Evolutionary conservation across 2,113 vertebrate species (phyloP), one percentile per base, ranked within the genome.

Genomic region (Sprattus sprattus): DNA sequence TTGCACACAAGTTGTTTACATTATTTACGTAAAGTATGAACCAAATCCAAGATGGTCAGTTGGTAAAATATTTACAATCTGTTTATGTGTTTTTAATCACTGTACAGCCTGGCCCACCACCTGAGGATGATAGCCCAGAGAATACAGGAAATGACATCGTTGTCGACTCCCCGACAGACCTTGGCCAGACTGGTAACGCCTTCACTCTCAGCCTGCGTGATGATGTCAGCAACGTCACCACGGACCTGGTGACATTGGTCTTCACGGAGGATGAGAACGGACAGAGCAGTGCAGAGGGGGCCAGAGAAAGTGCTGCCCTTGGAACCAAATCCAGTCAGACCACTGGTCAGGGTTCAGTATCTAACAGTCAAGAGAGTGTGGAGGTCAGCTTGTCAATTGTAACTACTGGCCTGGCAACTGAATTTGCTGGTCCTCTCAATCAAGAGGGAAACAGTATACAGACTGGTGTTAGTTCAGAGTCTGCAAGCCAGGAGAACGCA

Each of bases 191-290:
- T n/a, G 16, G 57, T 22, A 81, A 54, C 25, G 18, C 82, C 1
- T 50, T 86, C 45, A 86, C 82, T 8, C 49, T 86, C 52, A 86
- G 86, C 50, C 57, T 86, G 64, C 82, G 67, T 71, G 86, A 86
- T 50, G 39, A 86, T n/a, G 82, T 80, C 44, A 83, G 67, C 82
- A 86, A 86, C 1, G 6, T 83, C 71, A 83, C 86, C 4, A 8
- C 54, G 6, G 82, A 83, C 3, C 64, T 83, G n/a, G 82, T 86
- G 86, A 83, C 81, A 49, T 80, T 86, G n/a, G 20, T 83, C 39
- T 83, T 86, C 85, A 81, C 84, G 32, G 20, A 81, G 75, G 49
- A 39, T 16, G 50, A 0, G 0, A 39, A 86, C 11, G 81, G 71
- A 20, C 39, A 50, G 49, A 52, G 45, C 15, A 45, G 54, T 0